Evolutionary conservation across 2,113 vertebrate species (phyloP).

Genomic region (Megaceryle torquata): DNA sequence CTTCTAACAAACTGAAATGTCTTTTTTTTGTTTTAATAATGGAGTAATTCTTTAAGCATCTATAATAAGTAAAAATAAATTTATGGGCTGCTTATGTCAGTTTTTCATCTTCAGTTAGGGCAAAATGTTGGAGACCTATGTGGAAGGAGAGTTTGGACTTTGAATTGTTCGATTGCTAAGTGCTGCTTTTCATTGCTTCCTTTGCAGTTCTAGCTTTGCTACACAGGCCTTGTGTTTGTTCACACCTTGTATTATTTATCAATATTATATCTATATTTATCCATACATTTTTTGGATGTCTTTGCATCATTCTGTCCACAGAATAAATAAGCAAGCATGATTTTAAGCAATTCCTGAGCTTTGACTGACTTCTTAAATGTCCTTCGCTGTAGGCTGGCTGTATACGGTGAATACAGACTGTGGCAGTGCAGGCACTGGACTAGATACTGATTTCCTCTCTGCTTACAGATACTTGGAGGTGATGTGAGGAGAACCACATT

Average conservation of each 20-base stretch:
- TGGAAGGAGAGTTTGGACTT: background rate
- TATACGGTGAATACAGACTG: background rate
- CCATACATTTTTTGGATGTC: background rate
- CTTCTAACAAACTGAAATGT: background rate
- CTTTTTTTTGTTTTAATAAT: background rate
- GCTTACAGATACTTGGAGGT: background rate
- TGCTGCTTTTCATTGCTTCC: background rate
- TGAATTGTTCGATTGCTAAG: background rate
- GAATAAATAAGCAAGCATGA: background rate
- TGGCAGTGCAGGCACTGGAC: background rate
- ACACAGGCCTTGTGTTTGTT: background rate
- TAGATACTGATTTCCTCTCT: background rate
- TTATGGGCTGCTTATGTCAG: background rate
- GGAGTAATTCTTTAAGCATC: background rate
- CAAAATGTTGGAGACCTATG: background rate
- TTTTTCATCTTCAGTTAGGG: background rate
- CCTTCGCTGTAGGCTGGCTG: background rate
- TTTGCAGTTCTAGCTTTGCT: background rate
- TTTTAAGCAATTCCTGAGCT: background rate
- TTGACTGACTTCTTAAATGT: background rate
- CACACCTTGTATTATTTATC: background rate
- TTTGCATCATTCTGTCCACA: background rate
- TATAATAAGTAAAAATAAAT: background rate
- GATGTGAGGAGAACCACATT: background rate
- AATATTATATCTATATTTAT: background rate